phyloP scores from a whole-genome alignment of 2,888 invertebrate species.

The Nineta flava region DNA sequence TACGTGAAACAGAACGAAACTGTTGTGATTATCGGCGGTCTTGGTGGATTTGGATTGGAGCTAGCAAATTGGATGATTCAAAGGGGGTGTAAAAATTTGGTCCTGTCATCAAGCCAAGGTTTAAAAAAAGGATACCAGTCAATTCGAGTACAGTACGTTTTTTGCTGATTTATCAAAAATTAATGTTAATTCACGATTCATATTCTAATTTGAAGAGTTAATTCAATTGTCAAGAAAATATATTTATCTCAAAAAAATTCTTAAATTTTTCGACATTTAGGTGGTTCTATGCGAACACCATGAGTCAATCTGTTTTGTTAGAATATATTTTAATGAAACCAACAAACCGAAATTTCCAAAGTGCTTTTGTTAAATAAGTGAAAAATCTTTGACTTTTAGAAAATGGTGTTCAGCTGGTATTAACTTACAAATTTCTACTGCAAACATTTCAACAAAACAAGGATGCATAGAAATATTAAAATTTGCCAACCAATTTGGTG shows the following conservation, averaged over 20 bases:
- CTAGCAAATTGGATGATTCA: constrained; percentile 72
- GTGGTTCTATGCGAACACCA: too few species aligned
- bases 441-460: constrained; percentile 49
- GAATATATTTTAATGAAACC: too few species aligned
- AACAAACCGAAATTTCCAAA: too few species aligned
- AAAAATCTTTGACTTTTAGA: constrained; percentile 21
- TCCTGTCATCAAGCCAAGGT: constrained; percentile 69
- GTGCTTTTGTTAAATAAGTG: too few species aligned
- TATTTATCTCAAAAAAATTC: too few species aligned
- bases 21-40: constrained; percentile 56
- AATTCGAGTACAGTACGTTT: constrained; percentile 42
- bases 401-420: constrained; percentile 58
- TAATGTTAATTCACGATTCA: not conserved
- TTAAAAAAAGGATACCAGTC: constrained; percentile 69
- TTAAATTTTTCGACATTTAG: too few species aligned
- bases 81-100: constrained; percentile 61
- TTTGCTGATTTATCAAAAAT: not conserved
- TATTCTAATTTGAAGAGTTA: not conserved
- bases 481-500: constrained; percentile 44
- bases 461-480: constrained; percentile 57
- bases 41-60: constrained; percentile 88
- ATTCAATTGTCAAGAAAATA: too few species aligned
- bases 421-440: constrained; percentile 47
- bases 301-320: too few species aligned
- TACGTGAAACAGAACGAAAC: not conserved